These are phyloP conservation scores for Perodicticus potto DNA, from an alignment of 2,797 vertebrate genomes.

Conservation along the genomic window DNA sequence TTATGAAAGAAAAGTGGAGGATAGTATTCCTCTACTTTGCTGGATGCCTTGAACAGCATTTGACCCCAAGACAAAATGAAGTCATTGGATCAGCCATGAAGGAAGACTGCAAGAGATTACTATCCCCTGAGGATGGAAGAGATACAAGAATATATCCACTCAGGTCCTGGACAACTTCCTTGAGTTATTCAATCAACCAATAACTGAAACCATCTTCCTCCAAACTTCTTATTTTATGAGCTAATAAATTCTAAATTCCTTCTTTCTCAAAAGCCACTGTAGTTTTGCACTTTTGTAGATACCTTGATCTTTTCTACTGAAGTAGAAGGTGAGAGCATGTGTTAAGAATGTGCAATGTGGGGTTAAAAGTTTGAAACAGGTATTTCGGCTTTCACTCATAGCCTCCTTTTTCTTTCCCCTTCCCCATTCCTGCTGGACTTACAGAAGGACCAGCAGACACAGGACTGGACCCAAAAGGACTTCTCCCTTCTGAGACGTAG, in stretches of 20 bases:
- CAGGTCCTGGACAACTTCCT: background rate
- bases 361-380: background rate
- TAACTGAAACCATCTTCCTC: background rate
- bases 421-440: background rate
- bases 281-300: background rate
- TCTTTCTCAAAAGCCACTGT: conserved; percentile 22
- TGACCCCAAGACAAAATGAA: background rate
- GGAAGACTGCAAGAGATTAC: background rate
- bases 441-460: background rate
- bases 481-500: background rate
- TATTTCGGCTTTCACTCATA: background rate
- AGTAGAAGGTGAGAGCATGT: background rate
- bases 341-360: background rate
- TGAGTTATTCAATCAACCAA: background rate
- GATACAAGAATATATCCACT: conserved; percentile 32
- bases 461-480: background rate
- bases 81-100: background rate
- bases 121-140: background rate
- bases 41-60: background rate
- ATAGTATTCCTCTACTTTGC: background rate
- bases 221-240: conserved; percentile 7
- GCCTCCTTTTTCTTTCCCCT: background rate
- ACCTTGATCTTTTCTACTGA: background rate
- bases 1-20: background rate
- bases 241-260: background rate